A percentile compares a stretch with the other conserved stretches of the same genome.
phyloP scores from a whole-genome alignment of 2,888 invertebrate genomes.

The Eristalinus aeneus region DNA sequence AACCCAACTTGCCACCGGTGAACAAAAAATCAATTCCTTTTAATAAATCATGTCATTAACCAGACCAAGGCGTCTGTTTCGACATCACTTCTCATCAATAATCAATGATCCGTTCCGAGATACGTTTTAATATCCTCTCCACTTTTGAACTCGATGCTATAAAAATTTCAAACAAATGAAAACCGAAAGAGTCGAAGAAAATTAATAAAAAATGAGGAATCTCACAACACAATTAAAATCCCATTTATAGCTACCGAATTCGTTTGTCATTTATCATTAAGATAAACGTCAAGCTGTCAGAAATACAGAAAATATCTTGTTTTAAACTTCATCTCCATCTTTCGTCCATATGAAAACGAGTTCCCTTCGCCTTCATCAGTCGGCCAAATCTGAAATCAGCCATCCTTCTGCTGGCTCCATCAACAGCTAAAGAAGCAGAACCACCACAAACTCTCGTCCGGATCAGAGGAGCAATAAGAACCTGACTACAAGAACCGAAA shows the following conservation, averaged over 20 bases:
- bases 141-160: background rate
- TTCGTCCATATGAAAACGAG: constrained; percentile 33
- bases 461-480: constrained; percentile 29
- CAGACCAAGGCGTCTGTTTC: background rate
- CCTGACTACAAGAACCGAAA: constrained; percentile 60
- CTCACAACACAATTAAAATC: constrained; percentile 70
- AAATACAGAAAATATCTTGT: constrained; percentile 72
- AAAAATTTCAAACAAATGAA: background rate
- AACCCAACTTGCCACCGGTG: no score
- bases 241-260: constrained; percentile 72
- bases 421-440: constrained; percentile 59
- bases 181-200: constrained; percentile 1
- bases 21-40: constrained; percentile 1
- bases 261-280: constrained; percentile 72
- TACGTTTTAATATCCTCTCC: background rate
- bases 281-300: constrained; percentile 72
- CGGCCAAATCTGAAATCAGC: background rate
- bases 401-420: constrained; percentile 7
- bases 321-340: constrained; percentile 69
- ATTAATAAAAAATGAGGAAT: constrained; percentile 32
- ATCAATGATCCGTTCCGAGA: background rate
- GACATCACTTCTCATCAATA: constrained; percentile 13
- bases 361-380: constrained; percentile 39
- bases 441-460: constrained; percentile 14
- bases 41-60: constrained; percentile 17